These are phyloP conservation scores for Brachypodius melanocephalos DNA, from an alignment of 2,113 vertebrate species.

Conservation along the genomic window DNA sequence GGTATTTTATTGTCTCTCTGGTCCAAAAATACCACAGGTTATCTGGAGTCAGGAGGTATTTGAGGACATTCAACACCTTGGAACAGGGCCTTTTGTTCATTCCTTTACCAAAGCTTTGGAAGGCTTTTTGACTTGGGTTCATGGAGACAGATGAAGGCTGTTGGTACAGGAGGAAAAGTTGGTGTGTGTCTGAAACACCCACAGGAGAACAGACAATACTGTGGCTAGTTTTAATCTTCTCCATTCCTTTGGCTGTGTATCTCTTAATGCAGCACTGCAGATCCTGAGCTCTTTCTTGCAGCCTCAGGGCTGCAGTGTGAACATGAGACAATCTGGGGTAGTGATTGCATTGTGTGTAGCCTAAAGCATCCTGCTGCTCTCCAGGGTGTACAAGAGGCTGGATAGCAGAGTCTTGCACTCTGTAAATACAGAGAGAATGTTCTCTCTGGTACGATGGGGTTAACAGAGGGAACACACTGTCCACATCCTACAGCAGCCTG, in stretches of 20 bases:
- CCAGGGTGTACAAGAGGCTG: background rate
- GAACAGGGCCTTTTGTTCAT: background rate
- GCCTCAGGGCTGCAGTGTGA: background rate
- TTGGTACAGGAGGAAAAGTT: background rate
- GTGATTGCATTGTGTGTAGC: background rate
- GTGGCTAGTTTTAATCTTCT: constrained; percentile 2
- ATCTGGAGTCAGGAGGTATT: background rate
- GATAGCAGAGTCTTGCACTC: background rate
- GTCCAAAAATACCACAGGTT: background rate
- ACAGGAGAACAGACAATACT: background rate
- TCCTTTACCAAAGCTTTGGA: background rate
- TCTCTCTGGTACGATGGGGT: background rate
- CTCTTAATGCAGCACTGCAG: background rate
- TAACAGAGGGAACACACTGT: background rate
- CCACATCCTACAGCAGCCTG: background rate
- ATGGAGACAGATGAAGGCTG: background rate
- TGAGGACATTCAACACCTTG: background rate
- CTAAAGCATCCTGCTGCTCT: background rate
- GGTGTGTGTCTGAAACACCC: background rate
- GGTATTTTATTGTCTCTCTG: background rate
- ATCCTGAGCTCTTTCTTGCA: background rate
- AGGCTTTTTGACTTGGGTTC: background rate
- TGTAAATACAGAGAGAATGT: background rate
- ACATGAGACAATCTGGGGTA: background rate
- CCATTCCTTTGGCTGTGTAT: background rate